Evolutionary conservation across 2,113 vertebrate genomes (phyloP), one percentile per base, ranked within the genome.

Genomic region (Okapia johnstoni): DNA sequence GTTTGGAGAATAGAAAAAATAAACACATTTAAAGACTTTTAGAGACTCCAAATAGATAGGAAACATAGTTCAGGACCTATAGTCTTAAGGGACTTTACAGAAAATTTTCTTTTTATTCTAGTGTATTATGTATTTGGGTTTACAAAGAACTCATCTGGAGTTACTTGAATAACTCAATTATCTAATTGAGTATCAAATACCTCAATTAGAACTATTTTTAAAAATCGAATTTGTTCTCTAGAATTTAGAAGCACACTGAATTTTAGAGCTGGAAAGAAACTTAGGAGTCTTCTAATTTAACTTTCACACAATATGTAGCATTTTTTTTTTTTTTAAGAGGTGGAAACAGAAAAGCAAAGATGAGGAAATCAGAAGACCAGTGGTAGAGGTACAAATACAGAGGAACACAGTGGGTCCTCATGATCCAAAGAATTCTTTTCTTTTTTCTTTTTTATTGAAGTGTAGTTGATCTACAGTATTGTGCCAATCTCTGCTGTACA

Each of bases 251-350:
- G 46, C 1, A 40, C 23, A 93, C 8, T 77, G 33, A 90, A 94
- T 70, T n/a, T 85, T 63, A 83, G 70, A n/a, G 11, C 23, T 96
- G 23, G 81, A 79, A 93, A 80, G 33, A 88, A 80, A 96, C 33
- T 57, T 84, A 52, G 14, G 33, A 19, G 48, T 84, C 7, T 85
- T 43, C 26, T 76, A 90, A 46, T 54, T 30, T 86, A 57, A 93
- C 2, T 43, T 17, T 50, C 30, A 48, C n/a, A 85, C 5, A 88
- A 60, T 28, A 52, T 6, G 2, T 43, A 52, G 36, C 15, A 15
- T 40, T 40, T 40, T 40, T 40, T 40, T 2, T 73, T 40, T 50
- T 80, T 81, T 25, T 3, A 88, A 76, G 43, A 36, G 33, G 23
- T 30, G 7, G 15, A 81, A 88, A 63, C 28, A 70, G 58, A 14